Percentiles rank a stretch among this genome's conserved stretches.
phyloP scores from a whole-genome alignment of 2,113 vertebrate species.

The Mobula hypostoma region DNA sequence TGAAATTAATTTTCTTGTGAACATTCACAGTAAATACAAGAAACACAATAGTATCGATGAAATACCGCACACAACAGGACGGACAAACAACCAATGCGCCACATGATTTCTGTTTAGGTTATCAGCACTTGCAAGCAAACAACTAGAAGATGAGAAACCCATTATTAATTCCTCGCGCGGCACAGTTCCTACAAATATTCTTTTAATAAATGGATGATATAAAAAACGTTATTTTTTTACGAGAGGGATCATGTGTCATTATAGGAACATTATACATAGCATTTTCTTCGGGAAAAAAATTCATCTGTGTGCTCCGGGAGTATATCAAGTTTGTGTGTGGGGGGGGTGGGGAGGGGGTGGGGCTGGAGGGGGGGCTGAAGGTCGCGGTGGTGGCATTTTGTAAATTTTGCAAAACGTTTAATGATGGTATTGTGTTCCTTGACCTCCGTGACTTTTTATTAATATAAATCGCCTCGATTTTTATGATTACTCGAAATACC shows the following conservation, averaged over 20 bases:
- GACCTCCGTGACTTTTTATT: neutral
- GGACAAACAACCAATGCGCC: too few species aligned
- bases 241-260: neutral
- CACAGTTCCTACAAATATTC: neutral
- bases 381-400: too few species aligned
- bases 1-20: too few species aligned
- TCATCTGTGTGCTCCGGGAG: too few species aligned
- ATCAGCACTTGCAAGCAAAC: neutral
- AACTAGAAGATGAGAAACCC: neutral
- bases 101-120: neutral
- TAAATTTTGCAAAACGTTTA: neutral
- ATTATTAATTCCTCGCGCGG: neutral
- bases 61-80: too few species aligned
- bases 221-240: neutral
- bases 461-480: neutral
- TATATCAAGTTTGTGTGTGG: too few species aligned
- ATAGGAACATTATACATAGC: neutral
- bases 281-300: neutral
- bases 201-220: neutral
- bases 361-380: neutral
- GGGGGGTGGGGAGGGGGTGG: neutral
- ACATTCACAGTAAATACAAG: too few species aligned
- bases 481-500: neutral
- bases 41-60: too few species aligned
- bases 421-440: neutral